Conservation (phyloP, 2,113 vertebrate species). For the Laticauda laticaudata region DNA sequence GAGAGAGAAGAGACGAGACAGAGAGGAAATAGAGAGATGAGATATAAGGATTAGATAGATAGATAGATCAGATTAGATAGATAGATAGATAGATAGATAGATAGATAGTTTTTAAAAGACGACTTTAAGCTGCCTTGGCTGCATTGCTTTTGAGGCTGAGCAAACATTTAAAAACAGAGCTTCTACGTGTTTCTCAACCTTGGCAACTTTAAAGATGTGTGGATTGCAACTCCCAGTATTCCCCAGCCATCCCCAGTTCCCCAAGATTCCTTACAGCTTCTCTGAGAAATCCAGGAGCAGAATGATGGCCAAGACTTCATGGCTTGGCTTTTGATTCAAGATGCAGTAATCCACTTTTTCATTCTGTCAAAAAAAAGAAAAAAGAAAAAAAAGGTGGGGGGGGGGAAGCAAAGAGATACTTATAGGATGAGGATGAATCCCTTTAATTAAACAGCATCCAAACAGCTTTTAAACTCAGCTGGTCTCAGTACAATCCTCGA, state of each 20-base stretch:
- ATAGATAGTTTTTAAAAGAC: no score
- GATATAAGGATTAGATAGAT: no score
- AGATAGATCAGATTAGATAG: no score
- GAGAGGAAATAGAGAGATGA: no score
- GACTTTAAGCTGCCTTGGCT: no score
- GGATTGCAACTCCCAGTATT: background rate
- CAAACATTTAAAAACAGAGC: no score
- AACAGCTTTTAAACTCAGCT: background rate
- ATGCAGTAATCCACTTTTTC: conserved; percentile 81
- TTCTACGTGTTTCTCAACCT: no score
- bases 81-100: no score
- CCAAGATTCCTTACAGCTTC: conserved; percentile 69
- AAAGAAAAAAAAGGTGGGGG: background rate
- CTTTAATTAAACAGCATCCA: background rate
- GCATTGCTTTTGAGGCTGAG: no score
- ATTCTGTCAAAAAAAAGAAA: conserved; percentile 66
- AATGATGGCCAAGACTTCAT: conserved; percentile 70
- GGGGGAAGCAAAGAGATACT: conserved; percentile 3
- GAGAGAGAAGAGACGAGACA: no score
- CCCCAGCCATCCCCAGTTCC: background rate
- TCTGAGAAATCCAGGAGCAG: conserved; percentile 73
- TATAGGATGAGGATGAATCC: background rate
- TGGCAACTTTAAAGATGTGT: no score
- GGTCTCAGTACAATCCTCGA: background rate
- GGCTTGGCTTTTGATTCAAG: conserved; percentile 69